Percentiles rank a stretch among this genome's conserved stretches.
phyloP scores from a whole-genome alignment of 2,888 invertebrate genomes.

The Coronaproctus castanopsis region DNA sequence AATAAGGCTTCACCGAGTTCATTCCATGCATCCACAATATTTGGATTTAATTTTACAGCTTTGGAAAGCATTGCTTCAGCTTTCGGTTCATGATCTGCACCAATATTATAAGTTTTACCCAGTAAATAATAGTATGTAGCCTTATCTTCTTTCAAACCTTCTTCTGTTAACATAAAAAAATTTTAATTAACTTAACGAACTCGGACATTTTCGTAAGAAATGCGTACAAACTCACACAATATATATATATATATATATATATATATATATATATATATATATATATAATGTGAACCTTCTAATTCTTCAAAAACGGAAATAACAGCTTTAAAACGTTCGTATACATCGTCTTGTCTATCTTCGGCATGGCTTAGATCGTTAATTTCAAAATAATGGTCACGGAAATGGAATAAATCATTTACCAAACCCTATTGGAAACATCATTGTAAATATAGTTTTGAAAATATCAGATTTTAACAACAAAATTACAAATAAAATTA shows the following conservation, averaged over 20 bases:
- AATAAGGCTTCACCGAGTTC: constrained; percentile 74
- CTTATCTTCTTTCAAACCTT: constrained; percentile 24
- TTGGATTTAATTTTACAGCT: constrained; percentile 66
- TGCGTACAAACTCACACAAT: no score
- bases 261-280: no score
- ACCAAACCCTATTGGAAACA: constrained; percentile 46
- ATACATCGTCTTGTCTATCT: not conserved
- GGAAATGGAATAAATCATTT: constrained; percentile 40
- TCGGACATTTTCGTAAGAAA: no score
- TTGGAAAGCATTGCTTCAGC: constrained; percentile 53
- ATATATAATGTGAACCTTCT: not conserved
- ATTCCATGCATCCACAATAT: constrained; percentile 65
- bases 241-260: no score
- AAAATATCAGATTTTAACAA: no score
- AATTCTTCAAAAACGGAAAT: not conserved
- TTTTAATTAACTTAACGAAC: no score
- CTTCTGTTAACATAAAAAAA: constrained; percentile 3
- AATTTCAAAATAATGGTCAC: constrained; percentile 59
- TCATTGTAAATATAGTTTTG: no score
- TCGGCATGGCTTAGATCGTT: not conserved
- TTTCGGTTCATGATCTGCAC: constrained; percentile 41
- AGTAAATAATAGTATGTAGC: constrained; percentile 47
- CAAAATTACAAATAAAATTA: no score
- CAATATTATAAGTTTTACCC: constrained; percentile 53
- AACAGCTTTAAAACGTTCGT: not conserved